Evolutionary conservation across 2,888 invertebrate genomes (phyloP).

Genomic region (Amphipoea lucens): DNA sequence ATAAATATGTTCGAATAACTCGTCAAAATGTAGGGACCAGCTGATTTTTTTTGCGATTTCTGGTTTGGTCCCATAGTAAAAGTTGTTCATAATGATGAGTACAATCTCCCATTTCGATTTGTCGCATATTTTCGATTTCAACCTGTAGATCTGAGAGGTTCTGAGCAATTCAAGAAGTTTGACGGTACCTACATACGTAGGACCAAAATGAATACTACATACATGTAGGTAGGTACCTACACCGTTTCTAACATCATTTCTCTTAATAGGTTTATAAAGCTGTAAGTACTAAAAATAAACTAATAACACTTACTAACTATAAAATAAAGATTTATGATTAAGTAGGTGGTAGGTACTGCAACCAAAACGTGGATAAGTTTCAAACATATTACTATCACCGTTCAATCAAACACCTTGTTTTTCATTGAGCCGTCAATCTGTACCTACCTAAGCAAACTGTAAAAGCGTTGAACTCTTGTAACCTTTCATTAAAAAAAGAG

Average conservation of each 20-base stretch:
- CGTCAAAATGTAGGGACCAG: too few species aligned
- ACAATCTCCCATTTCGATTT: too few species aligned
- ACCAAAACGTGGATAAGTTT: neutral
- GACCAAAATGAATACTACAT: too few species aligned
- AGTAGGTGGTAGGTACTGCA: neutral
- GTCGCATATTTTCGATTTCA: too few species aligned
- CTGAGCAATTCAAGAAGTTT: neutral
- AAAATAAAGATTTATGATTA: too few species aligned
- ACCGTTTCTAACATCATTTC: neutral
- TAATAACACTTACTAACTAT: too few species aligned
- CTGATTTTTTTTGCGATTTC: too few species aligned
- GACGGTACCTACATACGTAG: neutral
- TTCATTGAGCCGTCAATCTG: slow-evolving; percentile 25
- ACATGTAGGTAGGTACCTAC: too few species aligned
- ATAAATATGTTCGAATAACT: too few species aligned
- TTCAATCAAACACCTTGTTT: slow-evolving; percentile 11
- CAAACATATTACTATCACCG: slow-evolving; percentile 9
- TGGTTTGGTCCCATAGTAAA: too few species aligned
- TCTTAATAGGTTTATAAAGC: neutral
- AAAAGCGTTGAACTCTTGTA: slow-evolving; percentile 43
- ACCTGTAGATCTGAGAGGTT: neutral
- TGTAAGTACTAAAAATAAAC: neutral
- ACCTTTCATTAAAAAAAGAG: slow-evolving; percentile 37
- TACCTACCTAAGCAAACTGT: neutral
- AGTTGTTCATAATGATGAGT: too few species aligned